Evolutionary conservation across 2,888 invertebrate genomes (phyloP).

Genomic region (Ischnus inquisitorius): DNA sequence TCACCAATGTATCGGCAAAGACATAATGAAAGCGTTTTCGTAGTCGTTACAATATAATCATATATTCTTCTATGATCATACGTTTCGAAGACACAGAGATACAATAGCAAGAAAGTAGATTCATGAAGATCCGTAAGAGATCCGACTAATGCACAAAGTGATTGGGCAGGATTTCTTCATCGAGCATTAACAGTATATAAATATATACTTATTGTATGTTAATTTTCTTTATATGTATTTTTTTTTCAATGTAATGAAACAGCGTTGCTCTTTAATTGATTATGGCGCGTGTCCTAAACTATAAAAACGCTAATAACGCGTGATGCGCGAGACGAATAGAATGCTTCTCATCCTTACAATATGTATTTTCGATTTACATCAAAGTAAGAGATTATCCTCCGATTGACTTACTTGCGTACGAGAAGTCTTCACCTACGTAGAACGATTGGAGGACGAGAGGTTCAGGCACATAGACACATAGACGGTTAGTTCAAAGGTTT

Average conservation of each 20-base stretch:
- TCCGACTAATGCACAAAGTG: constrained; percentile 62
- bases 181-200: constrained; percentile 58
- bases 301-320: constrained; percentile 59
- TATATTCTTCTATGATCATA: not conserved
- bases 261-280: constrained; percentile 79
- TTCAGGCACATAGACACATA: constrained; percentile 84
- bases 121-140: not conserved
- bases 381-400: constrained; percentile 70
- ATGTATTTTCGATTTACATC: constrained; percentile 69
- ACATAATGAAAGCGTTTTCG: constrained; percentile 27
- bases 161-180: constrained; percentile 41
- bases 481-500: constrained; percentile 74
- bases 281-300: constrained; percentile 77
- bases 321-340: constrained; percentile 50
- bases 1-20: constrained; percentile 43
- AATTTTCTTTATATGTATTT: not conserved
- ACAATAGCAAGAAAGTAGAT: not conserved
- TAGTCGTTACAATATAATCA: constrained; percentile 18
- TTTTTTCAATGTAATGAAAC: constrained; percentile 54
- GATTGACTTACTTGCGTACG: constrained; percentile 88
- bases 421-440: constrained; percentile 88
- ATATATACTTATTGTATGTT: constrained; percentile 40
- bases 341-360: constrained; percentile 65
- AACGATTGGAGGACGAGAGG: constrained; percentile 81
- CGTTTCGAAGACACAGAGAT: not conserved